Conservation (phyloP, 2,888 invertebrate species). For the Ferdinandea cuprea region DNA sequence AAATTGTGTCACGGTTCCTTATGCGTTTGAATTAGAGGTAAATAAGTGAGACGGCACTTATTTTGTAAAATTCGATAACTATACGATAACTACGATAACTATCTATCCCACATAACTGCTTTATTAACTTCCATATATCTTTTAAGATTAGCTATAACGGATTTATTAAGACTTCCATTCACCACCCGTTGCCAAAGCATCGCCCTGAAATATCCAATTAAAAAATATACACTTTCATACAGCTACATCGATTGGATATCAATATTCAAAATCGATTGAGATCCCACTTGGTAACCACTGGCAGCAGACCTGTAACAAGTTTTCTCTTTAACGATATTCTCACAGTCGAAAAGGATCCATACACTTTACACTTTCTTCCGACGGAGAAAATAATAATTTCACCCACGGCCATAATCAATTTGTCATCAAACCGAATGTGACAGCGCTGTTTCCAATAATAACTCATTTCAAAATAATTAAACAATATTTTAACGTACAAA, state of each 20-base stretch:
- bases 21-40: too few species aligned
- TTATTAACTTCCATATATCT: neutral
- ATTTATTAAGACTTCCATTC: neutral
- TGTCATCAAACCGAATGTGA: conserved; percentile 59
- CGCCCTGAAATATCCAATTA: neutral
- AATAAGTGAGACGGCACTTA: too few species aligned
- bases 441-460: conserved; percentile 47
- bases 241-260: neutral
- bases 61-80: too few species aligned
- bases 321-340: conserved; percentile 31
- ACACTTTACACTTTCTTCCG: conserved; percentile 29
- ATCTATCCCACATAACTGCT: neutral
- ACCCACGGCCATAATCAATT: conserved; percentile 62
- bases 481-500: conserved; percentile 56
- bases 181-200: neutral
- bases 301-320: conserved; percentile 7
- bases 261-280: conserved; percentile 1
- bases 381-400: conserved; percentile 48
- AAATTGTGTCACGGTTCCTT: too few species aligned
- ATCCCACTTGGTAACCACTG: conserved; percentile 8
- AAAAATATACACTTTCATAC: neutral
- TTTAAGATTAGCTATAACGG: neutral
- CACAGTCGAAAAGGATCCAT: conserved; percentile 18
- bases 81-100: too few species aligned
- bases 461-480: conserved; percentile 62